Evolutionary conservation across 2,888 invertebrate genomes (phyloP).

Genomic region (Drosophila phalerata): DNA sequence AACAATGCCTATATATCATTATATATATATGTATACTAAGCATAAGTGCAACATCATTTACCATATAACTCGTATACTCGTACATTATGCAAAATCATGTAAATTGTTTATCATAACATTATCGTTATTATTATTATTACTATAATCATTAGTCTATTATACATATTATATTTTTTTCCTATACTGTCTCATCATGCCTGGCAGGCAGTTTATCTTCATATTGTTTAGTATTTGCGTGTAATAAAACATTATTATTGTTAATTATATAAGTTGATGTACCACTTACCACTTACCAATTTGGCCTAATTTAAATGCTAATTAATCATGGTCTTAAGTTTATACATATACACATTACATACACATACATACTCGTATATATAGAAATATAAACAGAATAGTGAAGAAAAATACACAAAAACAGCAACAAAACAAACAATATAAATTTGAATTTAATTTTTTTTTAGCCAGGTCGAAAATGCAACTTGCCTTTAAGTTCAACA

Average conservation of each 20-base stretch:
- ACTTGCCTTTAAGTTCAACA: slow-evolving; percentile 36
- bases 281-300: slow-evolving; percentile 47
- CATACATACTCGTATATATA: slow-evolving; percentile 27
- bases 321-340: slow-evolving; percentile 34
- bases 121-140: slow-evolving; percentile 50
- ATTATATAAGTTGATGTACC: slow-evolving; percentile 56
- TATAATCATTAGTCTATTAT: slow-evolving; percentile 25
- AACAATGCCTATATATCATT: slow-evolving; percentile 34
- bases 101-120: slow-evolving; percentile 58
- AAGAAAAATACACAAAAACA: slow-evolving; percentile 16
- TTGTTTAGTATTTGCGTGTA: slow-evolving; percentile 41
- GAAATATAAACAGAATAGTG: slow-evolving; percentile 52
- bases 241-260: slow-evolving; percentile 49
- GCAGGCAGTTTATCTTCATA: slow-evolving; percentile 8
- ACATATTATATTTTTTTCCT: slow-evolving; percentile 16
- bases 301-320: slow-evolving; percentile 57
- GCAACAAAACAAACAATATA: slow-evolving; percentile 25
- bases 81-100: slow-evolving; percentile 67
- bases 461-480: slow-evolving; percentile 14
- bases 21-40: slow-evolving; percentile 17
- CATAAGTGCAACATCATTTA: slow-evolving; percentile 44
- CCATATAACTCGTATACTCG: slow-evolving; percentile 38
- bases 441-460: slow-evolving; percentile 39
- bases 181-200: slow-evolving; percentile 40
- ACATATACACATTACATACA: slow-evolving; percentile 22